phyloP scores from a whole-genome alignment of 2,888 invertebrate genomes.

The Diploptera punctata region DNA sequence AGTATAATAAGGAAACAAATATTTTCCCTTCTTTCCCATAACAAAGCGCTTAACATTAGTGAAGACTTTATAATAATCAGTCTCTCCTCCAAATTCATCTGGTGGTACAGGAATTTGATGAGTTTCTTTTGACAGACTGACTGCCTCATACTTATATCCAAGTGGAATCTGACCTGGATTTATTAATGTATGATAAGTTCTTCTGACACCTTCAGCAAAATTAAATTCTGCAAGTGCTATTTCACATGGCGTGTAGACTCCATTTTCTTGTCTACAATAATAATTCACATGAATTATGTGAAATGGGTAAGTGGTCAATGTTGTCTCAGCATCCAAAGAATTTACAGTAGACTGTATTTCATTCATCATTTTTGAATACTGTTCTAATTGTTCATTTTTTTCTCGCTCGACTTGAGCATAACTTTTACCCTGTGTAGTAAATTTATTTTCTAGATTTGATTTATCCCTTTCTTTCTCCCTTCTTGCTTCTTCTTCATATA shows the following conservation, averaged over 20 bases:
- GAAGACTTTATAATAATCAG: neutral
- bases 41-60: neutral
- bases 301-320: neutral
- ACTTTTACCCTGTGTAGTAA: neutral
- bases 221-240: conserved; percentile 36
- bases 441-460: neutral
- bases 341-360: conserved; percentile 12
- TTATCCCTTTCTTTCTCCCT: conserved; percentile 28
- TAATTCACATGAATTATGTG: conserved; percentile 32
- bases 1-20: neutral
- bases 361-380: neutral
- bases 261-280: conserved; percentile 30
- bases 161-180: conserved; percentile 13
- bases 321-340: neutral
- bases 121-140: neutral
- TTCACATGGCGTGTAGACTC: conserved; percentile 37
- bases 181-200: conserved; percentile 35
- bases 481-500: conserved; percentile 35
- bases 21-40: neutral
- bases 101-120: neutral
- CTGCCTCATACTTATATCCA: neutral
- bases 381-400: neutral
- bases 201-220: conserved; percentile 32
- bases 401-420: conserved; percentile 20
- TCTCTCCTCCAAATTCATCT: neutral